Evolutionary conservation across 2,888 invertebrate genomes (phyloP), one percentile per base, ranked within the genome.

Genomic region (Drosophila mercatorum): DNA sequence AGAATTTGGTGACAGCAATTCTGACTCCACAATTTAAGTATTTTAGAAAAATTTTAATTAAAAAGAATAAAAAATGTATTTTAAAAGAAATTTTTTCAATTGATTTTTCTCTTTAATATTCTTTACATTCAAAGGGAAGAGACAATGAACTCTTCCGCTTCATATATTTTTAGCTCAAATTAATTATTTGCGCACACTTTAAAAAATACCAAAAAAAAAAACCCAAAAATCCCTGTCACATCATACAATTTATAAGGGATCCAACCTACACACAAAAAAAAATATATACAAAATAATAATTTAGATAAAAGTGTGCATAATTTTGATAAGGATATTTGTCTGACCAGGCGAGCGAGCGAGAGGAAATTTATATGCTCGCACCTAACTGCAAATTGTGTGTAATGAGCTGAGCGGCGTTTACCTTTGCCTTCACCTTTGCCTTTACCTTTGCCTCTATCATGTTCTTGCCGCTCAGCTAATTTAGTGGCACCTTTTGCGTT

Each of bases 381-480:
- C 91, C 91, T 91, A 91, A 88, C 91, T 91, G 91, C 91, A 88
- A 91, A 91, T 91, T 90, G 88, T 88, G 88, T 89, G 81, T 90
- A 90, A 91, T 91, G 89, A 89, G 90, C 90, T 85, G 81, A 85
- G 76, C 89, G 75, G 88, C 71, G 68, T 75, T 81, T 75, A 84
- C 82, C 82, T 87, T 87, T 72, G 56, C 51, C 72, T 69, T 65
- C 41, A 64, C 22, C 72, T 53, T 31, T 28, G 12, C 51, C 41
- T 52, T 60, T 22, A 84, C 82, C 82, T 87, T 87, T 72, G 56
- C 22, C 22, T 22, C 22, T 22, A 22, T 22, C 22, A 22, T 22
- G 22, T 60, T 22, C 61, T 64, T 57, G 51, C 51, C 51, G 49
- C 46, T 71, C 59, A 26, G 66, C 80, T 81, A 82, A 78, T 68